Percentiles rank a stretch among this genome's conserved stretches.
Conservation (phyloP, 2,797 vertebrate species). For the Artibeus jamaicensis region DNA sequence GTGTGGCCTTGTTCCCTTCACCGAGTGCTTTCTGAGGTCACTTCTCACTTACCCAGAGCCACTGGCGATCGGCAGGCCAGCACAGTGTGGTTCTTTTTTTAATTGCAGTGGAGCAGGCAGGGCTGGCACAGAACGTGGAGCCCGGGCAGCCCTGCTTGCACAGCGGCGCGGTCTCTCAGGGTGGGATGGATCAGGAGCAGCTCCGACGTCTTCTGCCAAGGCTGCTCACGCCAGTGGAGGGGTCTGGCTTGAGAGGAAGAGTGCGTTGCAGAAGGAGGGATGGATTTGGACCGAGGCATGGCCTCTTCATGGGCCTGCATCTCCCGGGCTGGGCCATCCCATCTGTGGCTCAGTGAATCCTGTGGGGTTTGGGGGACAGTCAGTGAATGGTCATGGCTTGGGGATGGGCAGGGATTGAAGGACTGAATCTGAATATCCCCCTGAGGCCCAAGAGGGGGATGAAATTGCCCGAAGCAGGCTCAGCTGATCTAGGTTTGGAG, state of each 20-base stretch:
- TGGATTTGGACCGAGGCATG: not conserved
- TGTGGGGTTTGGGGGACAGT: not conserved
- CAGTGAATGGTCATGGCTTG: not conserved
- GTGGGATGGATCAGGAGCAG: no score
- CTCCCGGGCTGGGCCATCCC: not conserved
- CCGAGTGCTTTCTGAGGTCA: not conserved
- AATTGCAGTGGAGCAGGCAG: not conserved
- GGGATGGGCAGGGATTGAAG: not conserved
- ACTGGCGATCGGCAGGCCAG: not conserved
- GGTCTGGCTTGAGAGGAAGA: not conserved
- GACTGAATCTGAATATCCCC: not conserved
- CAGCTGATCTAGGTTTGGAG: not conserved
- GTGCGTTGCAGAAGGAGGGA: not conserved
- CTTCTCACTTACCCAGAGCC: not conserved
- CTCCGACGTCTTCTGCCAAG: not conserved
- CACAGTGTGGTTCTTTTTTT: not conserved
- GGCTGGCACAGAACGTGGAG: not conserved
- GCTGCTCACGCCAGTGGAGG: not conserved
- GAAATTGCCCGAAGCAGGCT: not conserved
- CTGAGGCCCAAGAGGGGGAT: not conserved
- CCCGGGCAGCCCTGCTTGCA: accelerated
- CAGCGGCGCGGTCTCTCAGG: accelerated
- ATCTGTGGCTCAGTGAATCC: not conserved
- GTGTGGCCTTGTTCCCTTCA: not conserved
- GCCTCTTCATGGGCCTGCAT: not conserved